phyloP scores from a whole-genome alignment of 2,888 invertebrate genomes.

The Amblyteles armatorius region DNA sequence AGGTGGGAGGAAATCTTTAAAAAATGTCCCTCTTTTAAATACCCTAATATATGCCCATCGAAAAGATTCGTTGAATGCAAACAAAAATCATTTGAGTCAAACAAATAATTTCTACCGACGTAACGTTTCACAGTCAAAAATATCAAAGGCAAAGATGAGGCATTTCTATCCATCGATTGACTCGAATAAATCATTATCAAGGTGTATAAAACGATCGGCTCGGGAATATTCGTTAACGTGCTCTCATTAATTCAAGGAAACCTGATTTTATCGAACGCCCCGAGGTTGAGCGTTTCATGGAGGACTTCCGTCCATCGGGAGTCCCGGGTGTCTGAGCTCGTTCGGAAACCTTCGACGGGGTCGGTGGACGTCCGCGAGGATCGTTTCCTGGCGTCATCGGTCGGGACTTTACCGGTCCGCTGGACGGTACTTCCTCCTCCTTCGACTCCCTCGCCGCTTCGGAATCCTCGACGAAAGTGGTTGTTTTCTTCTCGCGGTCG shows the following conservation, averaged over 20 bases:
- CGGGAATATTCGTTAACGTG: background rate
- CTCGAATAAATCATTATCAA: conserved; percentile 1
- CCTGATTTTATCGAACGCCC: conserved; percentile 70
- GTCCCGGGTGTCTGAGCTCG: conserved; percentile 53
- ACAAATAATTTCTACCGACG: background rate
- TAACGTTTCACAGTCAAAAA: background rate
- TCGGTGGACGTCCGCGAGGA: conserved; percentile 47
- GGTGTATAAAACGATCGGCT: background rate
- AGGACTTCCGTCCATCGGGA: conserved; percentile 57
- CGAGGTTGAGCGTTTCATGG: conserved; percentile 65
- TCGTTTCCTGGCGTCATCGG: conserved; percentile 47
- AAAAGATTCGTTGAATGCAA: background rate
- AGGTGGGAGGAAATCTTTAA: too few species aligned
- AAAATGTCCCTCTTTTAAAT: too few species aligned
- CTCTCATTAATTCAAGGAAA: conserved; percentile 52
- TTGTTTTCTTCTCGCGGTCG: conserved; percentile 60
- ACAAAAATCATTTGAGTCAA: background rate
- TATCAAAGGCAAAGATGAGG: background rate
- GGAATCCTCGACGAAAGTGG: conserved; percentile 65
- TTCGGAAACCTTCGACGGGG: conserved; percentile 45
- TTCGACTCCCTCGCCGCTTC: conserved; percentile 17
- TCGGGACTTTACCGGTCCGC: conserved; percentile 58
- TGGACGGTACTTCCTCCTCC: conserved; percentile 1
- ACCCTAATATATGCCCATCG: too few species aligned
- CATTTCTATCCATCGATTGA: background rate